Evolutionary conservation across 2,888 invertebrate genomes (phyloP).

Genomic region (Rhagonycha fulva): DNA sequence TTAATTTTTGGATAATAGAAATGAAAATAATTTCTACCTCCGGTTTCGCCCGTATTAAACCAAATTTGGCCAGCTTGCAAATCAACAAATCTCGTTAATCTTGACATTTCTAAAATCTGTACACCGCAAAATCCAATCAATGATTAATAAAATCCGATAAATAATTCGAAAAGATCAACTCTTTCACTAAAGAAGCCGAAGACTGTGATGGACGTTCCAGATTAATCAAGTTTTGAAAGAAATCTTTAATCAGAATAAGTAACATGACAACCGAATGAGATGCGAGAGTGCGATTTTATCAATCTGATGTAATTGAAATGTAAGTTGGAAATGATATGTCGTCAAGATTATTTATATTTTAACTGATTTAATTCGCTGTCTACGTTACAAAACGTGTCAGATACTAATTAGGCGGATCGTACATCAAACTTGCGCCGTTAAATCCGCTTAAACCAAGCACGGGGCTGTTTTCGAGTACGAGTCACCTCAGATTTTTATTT

Average conservation of each 20-base stretch:
- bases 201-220: neutral
- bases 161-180: neutral
- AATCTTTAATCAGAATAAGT: neutral
- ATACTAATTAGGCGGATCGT: neutral
- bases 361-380: neutral
- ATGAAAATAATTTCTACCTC: neutral
- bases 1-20: too few relatives aligned
- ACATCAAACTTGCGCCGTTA: neutral
- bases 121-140: neutral
- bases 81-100: neutral
- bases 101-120: neutral
- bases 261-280: slow-evolving; percentile 1
- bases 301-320: slow-evolving; percentile 3
- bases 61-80: neutral
- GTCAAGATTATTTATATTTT: neutral
- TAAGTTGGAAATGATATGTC: neutral
- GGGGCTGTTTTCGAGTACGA: neutral
- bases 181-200: neutral
- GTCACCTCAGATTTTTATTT: neutral
- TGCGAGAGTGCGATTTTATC: slow-evolving; percentile 4
- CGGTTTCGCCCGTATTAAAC: neutral
- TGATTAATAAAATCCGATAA: neutral
- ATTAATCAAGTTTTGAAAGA: neutral
- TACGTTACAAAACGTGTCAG: neutral
- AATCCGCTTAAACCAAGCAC: neutral